Base-by-base conservation (phyloP, 2,888 invertebrate species). In the Pyrrhia umbra region DNA sequence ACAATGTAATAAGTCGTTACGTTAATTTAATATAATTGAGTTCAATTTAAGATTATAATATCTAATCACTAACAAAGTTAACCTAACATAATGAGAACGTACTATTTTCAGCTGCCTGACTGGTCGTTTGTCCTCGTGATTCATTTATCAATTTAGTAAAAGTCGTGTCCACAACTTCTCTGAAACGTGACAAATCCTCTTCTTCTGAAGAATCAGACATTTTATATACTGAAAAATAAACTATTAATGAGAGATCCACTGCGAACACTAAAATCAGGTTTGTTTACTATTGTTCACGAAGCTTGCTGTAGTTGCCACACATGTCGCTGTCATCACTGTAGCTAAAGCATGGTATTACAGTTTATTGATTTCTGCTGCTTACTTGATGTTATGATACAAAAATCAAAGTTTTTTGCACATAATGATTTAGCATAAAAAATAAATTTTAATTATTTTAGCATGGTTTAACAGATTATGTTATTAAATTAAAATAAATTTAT, bases 121-220 rank as follows among this genome's bases (percentile, higher is more conserved):
- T 52, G 13, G 51, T 40, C 62, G 87, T 84, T 88, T 45, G 39
- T 10, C 64, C 59, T 46, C 74, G 56, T 46, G 80, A 81, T 66
- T 92, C 81, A 75, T 93, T 75, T 83, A 92, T 82, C 15, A 87
- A 65, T 60, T 88, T 88, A 6, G 82, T 90, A 77, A 96, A 95
- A 34, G 95, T 88, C 20, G 75, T 79, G 76, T 96, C 96, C 1
- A 95, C 90, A 4, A 93, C 95, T 82, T 96, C 96, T 81, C 82
- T 88, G 60, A 95, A 95, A 20, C 88, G 87, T 5, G 93, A 92
- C 45, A 94, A 79, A 81, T 95, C 95, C 82, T 94, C 94, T 6
- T 93, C 94, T 68, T 91, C 91, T n/a, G 95, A 94, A 21, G 94
- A 92, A 81, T 94, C 94, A 1, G 95, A 93, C 91, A 95, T n/a